These are phyloP conservation scores for Nemopilema nomurai DNA, from an alignment of 30 jellyfish, hydroid and myxozoan species.

Conservation along the genomic window DNA sequence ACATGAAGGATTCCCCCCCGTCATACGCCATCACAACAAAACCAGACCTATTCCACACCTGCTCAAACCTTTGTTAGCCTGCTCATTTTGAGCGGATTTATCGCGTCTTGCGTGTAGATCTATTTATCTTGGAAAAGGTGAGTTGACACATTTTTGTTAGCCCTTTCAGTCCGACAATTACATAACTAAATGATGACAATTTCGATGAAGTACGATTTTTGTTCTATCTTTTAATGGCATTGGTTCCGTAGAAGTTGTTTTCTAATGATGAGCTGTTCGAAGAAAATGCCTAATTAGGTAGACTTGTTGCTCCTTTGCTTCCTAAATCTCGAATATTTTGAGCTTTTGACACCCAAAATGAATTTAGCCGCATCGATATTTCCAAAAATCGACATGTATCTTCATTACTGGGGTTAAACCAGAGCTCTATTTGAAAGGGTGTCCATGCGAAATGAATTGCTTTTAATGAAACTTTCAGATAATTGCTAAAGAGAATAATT, in stretches of 20 bases:
- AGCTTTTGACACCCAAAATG: too few species aligned
- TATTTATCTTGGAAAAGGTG: background rate
- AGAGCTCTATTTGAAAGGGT: too few species aligned
- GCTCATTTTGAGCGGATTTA: background rate
- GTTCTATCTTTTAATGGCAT: too few species aligned
- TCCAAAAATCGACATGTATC: too few species aligned
- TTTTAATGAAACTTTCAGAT: too few species aligned
- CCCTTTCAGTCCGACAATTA: background rate
- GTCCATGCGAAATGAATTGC: too few species aligned
- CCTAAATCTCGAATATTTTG: background rate
- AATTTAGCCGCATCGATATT: too few species aligned
- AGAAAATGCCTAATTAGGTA: background rate
- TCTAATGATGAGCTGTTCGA: background rate
- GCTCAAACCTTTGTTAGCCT: background rate
- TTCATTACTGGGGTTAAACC: too few species aligned
- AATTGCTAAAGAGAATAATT: too few species aligned
- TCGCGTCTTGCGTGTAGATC: background rate
- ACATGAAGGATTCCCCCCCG: background rate
- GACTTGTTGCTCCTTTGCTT: background rate
- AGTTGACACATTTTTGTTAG: background rate
- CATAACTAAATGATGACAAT: too few species aligned
- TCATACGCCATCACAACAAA: background rate
- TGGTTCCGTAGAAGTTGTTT: too few species aligned
- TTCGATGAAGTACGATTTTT: too few species aligned
- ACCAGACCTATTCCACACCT: background rate